These are phyloP conservation scores for Bellardia bayeri DNA, from an alignment of 2,888 invertebrate species.

Conservation along the genomic window DNA sequence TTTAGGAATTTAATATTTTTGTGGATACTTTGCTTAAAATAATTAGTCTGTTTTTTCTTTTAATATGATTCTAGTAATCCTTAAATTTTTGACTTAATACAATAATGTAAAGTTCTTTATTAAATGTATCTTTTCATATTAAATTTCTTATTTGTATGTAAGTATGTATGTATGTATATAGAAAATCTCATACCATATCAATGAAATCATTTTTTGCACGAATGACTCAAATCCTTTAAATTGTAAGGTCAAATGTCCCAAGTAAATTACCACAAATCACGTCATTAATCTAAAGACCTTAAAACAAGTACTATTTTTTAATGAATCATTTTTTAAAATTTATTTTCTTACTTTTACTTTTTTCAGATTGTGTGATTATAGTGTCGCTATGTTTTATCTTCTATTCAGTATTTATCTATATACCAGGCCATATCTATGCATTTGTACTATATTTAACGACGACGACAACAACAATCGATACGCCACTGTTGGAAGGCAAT, in stretches of 20 bases:
- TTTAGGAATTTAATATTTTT: no score
- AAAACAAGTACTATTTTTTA: neutral
- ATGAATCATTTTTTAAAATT: slow-evolving; percentile 15
- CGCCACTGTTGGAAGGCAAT: neutral
- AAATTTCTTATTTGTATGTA: no score
- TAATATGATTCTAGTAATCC: no score
- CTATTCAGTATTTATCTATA: slow-evolving; percentile 43
- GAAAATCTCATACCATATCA: no score
- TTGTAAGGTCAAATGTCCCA: neutral
- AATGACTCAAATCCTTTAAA: neutral
- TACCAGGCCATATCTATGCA: slow-evolving; percentile 38
- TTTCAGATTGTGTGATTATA: slow-evolving; percentile 47
- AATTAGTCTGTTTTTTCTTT: no score
- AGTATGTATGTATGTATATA: no score
- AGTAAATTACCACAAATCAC: neutral
- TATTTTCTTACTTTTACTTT: slow-evolving; percentile 27
- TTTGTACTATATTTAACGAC: slow-evolving; percentile 39
- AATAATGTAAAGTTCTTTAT: no score
- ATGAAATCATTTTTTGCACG: no score
- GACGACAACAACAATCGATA: neutral
- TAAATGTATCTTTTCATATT: no score
- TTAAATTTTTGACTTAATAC: neutral
- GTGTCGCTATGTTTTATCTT: slow-evolving; percentile 20
- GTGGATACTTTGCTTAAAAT: no score
- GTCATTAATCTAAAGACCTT: neutral